Base-by-base conservation (phyloP, 2,113 vertebrate genomes). In the Nycticorax nycticorax region DNA sequence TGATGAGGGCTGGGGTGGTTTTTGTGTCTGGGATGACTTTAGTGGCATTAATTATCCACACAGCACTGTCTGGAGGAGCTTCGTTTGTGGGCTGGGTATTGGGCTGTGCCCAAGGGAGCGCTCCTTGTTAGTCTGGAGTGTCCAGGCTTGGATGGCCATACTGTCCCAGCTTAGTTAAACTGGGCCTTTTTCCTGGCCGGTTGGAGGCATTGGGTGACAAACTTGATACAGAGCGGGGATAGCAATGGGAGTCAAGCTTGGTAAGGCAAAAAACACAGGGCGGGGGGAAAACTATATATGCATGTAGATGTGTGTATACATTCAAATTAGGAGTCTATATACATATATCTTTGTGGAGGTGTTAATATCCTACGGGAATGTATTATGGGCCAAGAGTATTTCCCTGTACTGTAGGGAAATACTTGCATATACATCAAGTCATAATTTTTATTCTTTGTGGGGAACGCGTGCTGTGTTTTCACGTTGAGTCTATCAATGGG, bases 31-130 rank as follows among this genome's bases (percentile, higher is more conserved):
- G 50, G 60, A 27, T 47, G 18, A 43, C 67, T 92, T 85, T 8
- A 21, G 48, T 28, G 33, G 59, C 27, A 1, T 72, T 53, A 85
- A 83, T 57, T 73, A 64, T 48, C 30, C 52, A 47, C 15, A 16
- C 43, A 16, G 17, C 0, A 1, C 33, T 0, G 0, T 15, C 23
- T 55, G 63, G 8, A 52, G 72, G 59, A 69, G 26, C 64, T 74
- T 53, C 2, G 0, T 47, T 26, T n/a, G 32, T 2, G 6, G 57
- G 26, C 12, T 73, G 77, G n/a, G 17, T 1, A 0, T 28, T 33
- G 21, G 27, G 28, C 59, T 87, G 50, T 8, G 48, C 56, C 62
- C 55, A 1, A 0, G 8, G 24, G 41, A 57, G 12, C 1, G 4
- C 3, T 85, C 33, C 35, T 39, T 14, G 12, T 23, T 23, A 21